Evolutionary conservation across 2,888 invertebrate species (phyloP).

Genomic region (Gastrophysa polygoni): DNA sequence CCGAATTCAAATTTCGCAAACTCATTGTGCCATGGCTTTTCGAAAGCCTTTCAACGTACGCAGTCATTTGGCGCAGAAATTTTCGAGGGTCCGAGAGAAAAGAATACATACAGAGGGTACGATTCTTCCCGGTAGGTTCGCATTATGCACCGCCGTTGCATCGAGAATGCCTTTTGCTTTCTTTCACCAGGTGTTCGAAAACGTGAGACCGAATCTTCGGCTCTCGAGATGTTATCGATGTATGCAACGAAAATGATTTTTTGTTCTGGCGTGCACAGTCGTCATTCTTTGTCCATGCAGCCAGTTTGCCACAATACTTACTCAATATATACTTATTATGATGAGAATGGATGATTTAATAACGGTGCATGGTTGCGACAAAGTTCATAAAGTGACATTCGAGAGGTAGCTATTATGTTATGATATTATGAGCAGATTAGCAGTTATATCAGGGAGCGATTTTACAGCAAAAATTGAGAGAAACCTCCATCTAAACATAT

Average conservation of each 20-base stretch:
- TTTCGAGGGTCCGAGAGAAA: slow-evolving; percentile 10
- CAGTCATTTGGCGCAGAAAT: slow-evolving; percentile 14
- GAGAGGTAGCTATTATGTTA: too few relatives aligned
- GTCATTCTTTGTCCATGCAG: too few relatives aligned
- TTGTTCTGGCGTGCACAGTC: not conserved
- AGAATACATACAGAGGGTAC: slow-evolving; percentile 11
- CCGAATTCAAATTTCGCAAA: not conserved
- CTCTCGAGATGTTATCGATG: not conserved
- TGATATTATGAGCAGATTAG: too few relatives aligned
- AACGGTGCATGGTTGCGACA: too few relatives aligned
- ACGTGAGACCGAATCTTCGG: not conserved
- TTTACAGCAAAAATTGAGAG: too few relatives aligned
- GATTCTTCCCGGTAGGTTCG: not conserved
- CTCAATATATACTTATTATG: too few relatives aligned
- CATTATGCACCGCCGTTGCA: not conserved
- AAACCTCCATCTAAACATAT: too few relatives aligned
- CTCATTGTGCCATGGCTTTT: slow-evolving; percentile 8
- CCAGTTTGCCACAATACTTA: too few relatives aligned
- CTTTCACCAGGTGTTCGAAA: slow-evolving; percentile 14
- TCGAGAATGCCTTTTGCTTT: slow-evolving; percentile 13
- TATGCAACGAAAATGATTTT: not conserved
- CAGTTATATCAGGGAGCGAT: too few relatives aligned
- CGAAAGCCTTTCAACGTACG: slow-evolving; percentile 11
- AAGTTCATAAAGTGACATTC: too few relatives aligned
- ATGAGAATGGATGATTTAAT: too few relatives aligned